Percentiles rank a stretch among this genome's conserved stretches.
Conservation (phyloP, 2,888 invertebrate species). For the Exocentrus adspersus region DNA sequence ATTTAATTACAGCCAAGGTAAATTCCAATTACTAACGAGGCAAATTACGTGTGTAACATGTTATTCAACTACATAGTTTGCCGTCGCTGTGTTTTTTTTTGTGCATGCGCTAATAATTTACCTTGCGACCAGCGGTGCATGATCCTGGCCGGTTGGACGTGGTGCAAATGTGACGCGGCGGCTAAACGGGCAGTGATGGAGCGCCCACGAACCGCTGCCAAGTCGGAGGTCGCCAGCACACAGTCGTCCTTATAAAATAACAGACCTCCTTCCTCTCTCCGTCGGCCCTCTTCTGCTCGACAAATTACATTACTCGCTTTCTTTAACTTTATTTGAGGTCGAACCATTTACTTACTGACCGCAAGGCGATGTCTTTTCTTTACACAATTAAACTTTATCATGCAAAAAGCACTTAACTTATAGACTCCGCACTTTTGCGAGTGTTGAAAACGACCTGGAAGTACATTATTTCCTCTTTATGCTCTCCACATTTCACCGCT, state of each 20-base stretch:
- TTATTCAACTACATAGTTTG: slow-evolving; percentile 60
- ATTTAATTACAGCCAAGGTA: slow-evolving; percentile 25
- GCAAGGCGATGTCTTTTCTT: slow-evolving; percentile 43
- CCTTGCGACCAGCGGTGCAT: slow-evolving; percentile 59
- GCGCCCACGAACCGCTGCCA: slow-evolving; percentile 51
- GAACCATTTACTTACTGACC: slow-evolving; percentile 49
- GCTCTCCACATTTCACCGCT: slow-evolving; percentile 9
- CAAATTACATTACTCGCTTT: slow-evolving; percentile 41
- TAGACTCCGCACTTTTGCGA: slow-evolving; percentile 33
- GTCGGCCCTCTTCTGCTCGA: slow-evolving; percentile 29
- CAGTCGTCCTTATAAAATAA: slow-evolving; percentile 24
- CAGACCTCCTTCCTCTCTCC: slow-evolving; percentile 24
- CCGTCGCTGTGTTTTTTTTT: slow-evolving; percentile 51
- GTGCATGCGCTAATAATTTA: slow-evolving; percentile 58
- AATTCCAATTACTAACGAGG: slow-evolving; percentile 43
- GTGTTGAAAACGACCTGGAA: slow-evolving; percentile 31
- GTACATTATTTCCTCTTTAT: slow-evolving; percentile 17
- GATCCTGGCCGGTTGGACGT: slow-evolving; percentile 51
- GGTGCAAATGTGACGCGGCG: slow-evolving; percentile 58
- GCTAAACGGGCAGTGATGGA: slow-evolving; percentile 59
- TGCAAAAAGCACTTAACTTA: slow-evolving; percentile 36
- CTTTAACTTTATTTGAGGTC: slow-evolving; percentile 43
- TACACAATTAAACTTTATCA: slow-evolving; percentile 39
- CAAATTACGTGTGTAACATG: slow-evolving; percentile 52
- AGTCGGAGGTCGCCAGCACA: slow-evolving; percentile 25